A percentile compares a stretch with the other conserved stretches of the same genome.
Conservation (phyloP, 2,113 vertebrate genomes). For the Burhinus oedicnemus region DNA sequence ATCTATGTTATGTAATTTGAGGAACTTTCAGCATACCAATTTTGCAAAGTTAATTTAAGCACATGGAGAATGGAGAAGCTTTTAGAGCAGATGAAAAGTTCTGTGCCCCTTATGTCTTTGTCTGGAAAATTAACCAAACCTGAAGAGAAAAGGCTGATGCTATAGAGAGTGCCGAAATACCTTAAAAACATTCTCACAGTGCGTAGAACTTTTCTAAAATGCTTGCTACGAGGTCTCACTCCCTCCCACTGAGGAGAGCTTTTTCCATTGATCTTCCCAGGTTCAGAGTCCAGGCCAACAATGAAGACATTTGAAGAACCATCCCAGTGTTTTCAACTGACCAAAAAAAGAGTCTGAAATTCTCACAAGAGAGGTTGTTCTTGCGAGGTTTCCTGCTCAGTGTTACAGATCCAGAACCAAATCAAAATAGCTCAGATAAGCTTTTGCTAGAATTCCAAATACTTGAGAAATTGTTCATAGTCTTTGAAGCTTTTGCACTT, state of each 20-base stretch:
- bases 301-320: background rate
- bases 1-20: background rate
- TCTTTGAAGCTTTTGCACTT: constrained; percentile 9
- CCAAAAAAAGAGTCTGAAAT: background rate
- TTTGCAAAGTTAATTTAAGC: background rate
- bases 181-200: background rate
- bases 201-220: background rate
- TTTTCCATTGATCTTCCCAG: background rate
- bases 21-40: background rate
- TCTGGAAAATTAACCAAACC: background rate
- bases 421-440: background rate
- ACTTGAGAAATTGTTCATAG: background rate
- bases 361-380: background rate
- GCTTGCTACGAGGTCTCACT: background rate
- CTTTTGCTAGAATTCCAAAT: background rate
- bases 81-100: background rate
- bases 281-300: background rate
- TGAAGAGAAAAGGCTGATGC: background rate
- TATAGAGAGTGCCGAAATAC: background rate
- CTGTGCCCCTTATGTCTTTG: background rate
- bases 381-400: background rate
- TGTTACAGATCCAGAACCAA: background rate
- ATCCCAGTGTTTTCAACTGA: background rate
- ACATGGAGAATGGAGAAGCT: background rate
- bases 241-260: background rate